Percentiles rank a stretch among this genome's conserved stretches.
Evolutionary conservation across 2,113 vertebrate species (phyloP).

Genomic region (Oryzias woworae): DNA sequence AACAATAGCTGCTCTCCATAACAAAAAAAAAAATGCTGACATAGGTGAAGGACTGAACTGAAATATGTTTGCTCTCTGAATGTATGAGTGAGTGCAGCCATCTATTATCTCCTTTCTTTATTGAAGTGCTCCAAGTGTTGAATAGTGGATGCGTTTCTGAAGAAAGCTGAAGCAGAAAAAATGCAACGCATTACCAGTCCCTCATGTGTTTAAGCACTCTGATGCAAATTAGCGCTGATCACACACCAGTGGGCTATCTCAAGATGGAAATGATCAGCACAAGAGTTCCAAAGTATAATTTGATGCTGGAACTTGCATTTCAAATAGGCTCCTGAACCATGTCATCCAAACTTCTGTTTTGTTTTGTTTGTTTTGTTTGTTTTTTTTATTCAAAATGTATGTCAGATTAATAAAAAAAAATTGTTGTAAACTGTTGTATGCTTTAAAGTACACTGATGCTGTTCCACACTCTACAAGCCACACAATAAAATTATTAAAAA

Average conservation of each 20-base stretch:
- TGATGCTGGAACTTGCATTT: neutral
- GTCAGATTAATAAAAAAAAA: no score
- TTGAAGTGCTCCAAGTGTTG: slow-evolving; percentile 21
- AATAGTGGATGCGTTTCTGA: slow-evolving; percentile 21
- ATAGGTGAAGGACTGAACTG: slow-evolving; percentile 38
- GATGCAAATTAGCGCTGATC: slow-evolving; percentile 59
- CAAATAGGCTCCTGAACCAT: slow-evolving; percentile 1
- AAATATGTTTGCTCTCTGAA: slow-evolving; percentile 35
- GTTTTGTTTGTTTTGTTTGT: no score
- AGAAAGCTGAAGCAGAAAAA: slow-evolving; percentile 32
- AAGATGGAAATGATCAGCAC: slow-evolving; percentile 20
- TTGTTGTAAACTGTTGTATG: no score
- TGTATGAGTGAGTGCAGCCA: slow-evolving; percentile 36
- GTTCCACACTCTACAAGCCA: no score
- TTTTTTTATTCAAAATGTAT: no score
- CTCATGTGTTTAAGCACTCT: slow-evolving; percentile 33
- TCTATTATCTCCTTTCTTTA: slow-evolving; percentile 24
- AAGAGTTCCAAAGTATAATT: slow-evolving; percentile 14
- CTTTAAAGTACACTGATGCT: no score
- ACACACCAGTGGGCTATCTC: slow-evolving; percentile 25
- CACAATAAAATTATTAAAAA: no score
- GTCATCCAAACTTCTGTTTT: neutral
- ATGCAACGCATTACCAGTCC: slow-evolving; percentile 13
- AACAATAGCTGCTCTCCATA: slow-evolving; percentile 41
- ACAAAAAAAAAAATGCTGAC: slow-evolving; percentile 64